Percentiles rank a stretch among this genome's conserved stretches.
Conservation (phyloP, 2,888 invertebrate species). For the Cactoblastis cactorum region DNA sequence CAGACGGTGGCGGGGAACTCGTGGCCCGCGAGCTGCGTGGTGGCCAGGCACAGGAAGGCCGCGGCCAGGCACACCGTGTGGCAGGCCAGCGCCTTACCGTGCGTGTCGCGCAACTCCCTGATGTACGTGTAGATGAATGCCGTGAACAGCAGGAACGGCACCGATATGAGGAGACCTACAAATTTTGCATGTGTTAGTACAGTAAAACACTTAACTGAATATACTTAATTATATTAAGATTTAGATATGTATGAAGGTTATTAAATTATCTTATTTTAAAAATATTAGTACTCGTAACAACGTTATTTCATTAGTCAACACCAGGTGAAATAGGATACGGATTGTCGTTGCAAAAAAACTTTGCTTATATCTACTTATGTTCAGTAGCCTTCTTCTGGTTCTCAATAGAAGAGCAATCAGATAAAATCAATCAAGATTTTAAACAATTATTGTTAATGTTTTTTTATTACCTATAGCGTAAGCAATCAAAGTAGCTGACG, state of each 20-base stretch:
- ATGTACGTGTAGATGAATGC: conserved; percentile 70
- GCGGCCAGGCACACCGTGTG: conserved; percentile 76
- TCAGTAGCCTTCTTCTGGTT: too few relatives aligned
- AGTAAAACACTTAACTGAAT: too few relatives aligned
- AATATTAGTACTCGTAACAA: too few relatives aligned
- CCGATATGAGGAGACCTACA: conserved; percentile 71
- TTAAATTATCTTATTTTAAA: too few relatives aligned
- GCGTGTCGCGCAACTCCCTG: conserved; percentile 74
- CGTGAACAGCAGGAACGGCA: conserved; percentile 73
- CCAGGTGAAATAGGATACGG: too few relatives aligned
- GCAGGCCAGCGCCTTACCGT: conserved; percentile 78
- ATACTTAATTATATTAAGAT: too few relatives aligned
- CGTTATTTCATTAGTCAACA: too few relatives aligned
- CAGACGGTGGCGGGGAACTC: conserved; percentile 67
- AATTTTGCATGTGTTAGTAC: conserved; percentile 20
- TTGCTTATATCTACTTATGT: too few relatives aligned
- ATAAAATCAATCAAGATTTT: too few relatives aligned
- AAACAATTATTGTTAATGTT: too few relatives aligned
- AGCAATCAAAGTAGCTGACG: conserved; percentile 56
- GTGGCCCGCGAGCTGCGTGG: conserved; percentile 74
- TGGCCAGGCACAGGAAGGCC: conserved; percentile 76
- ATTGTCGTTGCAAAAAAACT: too few relatives aligned
- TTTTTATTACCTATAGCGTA: conserved; percentile 58
- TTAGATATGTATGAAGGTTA: too few relatives aligned
- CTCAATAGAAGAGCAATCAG: background rate